Evolutionary conservation across 1,140 invertebrate species (phyloP).

Genomic region (Schmidtea mediterranea): DNA sequence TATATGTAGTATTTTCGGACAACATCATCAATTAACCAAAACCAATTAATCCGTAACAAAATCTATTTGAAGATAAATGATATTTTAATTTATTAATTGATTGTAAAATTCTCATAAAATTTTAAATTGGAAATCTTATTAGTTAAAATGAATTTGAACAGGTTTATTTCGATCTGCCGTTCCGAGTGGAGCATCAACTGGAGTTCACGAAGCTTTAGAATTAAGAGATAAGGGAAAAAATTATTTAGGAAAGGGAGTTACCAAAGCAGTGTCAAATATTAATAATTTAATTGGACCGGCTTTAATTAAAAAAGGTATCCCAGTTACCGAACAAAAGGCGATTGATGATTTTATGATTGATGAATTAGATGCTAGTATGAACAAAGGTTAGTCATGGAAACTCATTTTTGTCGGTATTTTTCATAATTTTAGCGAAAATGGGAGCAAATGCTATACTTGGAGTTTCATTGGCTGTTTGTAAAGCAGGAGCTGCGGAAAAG

Average conservation of each 20-base stretch:
- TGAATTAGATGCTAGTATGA: constrained; percentile 2
- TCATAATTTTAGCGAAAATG: constrained; percentile 34
- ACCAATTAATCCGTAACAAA: too few relatives aligned
- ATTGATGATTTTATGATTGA: constrained; percentile 58
- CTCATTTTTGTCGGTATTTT: too few relatives aligned
- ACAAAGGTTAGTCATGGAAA: constrained; percentile 3
- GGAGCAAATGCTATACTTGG: constrained; percentile 92
- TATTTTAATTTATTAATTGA: too few relatives aligned
- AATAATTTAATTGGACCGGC: constrained; percentile 58
- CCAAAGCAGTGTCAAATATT: constrained; percentile 70
- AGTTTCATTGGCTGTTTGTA: constrained; percentile 73
- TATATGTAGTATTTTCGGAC: too few relatives aligned
- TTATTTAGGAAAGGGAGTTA: constrained; percentile 46
- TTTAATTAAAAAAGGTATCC: constrained; percentile 47
- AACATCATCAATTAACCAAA: too few relatives aligned
- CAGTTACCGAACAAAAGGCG: constrained; percentile 62
- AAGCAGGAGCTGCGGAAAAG: constrained; percentile 48
- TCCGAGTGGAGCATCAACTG: constrained; percentile 89
- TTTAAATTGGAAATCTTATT: too few relatives aligned
- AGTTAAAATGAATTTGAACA: too few relatives aligned
- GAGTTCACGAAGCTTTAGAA: constrained; percentile 82
- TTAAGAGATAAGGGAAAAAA: constrained; percentile 62
- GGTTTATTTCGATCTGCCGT: constrained; percentile 76
- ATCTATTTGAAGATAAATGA: too few relatives aligned
- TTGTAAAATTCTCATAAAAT: too few relatives aligned